A percentile compares a stretch with the other conserved stretches of the same genome.
These are phyloP conservation scores for Actinia equina DNA, from an alignment of 64 coral and sea anemone species.

Conservation along the genomic window DNA sequence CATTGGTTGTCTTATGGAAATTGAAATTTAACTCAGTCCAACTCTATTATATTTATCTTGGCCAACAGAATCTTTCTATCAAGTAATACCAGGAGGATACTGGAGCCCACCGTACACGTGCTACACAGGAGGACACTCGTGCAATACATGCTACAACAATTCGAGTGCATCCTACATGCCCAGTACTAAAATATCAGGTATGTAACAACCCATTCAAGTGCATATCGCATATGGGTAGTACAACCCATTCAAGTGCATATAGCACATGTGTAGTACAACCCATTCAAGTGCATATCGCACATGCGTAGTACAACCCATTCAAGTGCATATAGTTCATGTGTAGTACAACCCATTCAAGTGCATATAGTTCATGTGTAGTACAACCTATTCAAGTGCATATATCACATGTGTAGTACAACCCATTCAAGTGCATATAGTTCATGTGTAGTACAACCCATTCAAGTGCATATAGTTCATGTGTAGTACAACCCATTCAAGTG, in stretches of 20 bases:
- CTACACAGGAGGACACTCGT: slow-evolving; percentile 28
- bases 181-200: slow-evolving; percentile 9
- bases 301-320: too few species aligned
- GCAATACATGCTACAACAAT: neutral
- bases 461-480: neutral
- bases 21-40: too few species aligned
- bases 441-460: neutral
- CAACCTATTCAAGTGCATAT: neutral
- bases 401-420: too few species aligned
- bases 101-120: slow-evolving; percentile 61
- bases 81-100: slow-evolving; percentile 26
- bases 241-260: neutral
- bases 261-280: too few species aligned
- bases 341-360: too few species aligned
- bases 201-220: neutral
- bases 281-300: too few species aligned
- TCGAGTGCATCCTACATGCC: neutral
- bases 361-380: too few species aligned
- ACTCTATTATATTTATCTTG: too few species aligned
- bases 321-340: too few species aligned
- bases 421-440: too few species aligned
- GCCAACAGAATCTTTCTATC: slow-evolving; percentile 3
- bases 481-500: too few species aligned
- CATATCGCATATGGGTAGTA: neutral
- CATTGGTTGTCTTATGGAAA: too few species aligned